A percentile compares a stretch with the other conserved stretches of the same genome.
phyloP scores from a whole-genome alignment of 2,888 invertebrate species.

The Podabrus alpinus region DNA sequence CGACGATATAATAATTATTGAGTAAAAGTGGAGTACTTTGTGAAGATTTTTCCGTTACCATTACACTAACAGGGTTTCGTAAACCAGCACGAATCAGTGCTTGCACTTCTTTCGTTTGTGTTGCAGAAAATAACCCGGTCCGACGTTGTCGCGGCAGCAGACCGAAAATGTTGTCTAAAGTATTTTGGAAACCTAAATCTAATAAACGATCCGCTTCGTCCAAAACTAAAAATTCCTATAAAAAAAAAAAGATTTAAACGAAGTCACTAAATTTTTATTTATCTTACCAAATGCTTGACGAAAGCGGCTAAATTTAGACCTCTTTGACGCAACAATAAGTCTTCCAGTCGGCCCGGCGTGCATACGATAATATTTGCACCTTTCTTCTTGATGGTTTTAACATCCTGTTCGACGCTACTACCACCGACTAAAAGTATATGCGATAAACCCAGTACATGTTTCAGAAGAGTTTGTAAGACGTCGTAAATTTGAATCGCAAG shows the following conservation, averaged over 20 bases:
- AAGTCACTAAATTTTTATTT: neutral
- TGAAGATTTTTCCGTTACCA: slow-evolving; percentile 84
- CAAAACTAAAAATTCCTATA: slow-evolving; percentile 85
- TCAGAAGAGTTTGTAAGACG: slow-evolving; percentile 61
- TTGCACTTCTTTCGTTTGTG: slow-evolving; percentile 93
- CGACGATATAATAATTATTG: slow-evolving; percentile 80
- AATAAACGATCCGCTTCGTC: slow-evolving; percentile 97
- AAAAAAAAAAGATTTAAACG: slow-evolving; percentile 28
- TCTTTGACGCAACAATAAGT: slow-evolving; percentile 74
- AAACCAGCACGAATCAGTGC: slow-evolving; percentile 91
- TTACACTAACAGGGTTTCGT: slow-evolving; percentile 88
- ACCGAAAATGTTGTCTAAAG: slow-evolving; percentile 85
- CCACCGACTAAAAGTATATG: slow-evolving; percentile 81
- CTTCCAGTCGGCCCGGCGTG: slow-evolving; percentile 93
- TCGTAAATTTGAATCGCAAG: slow-evolving; percentile 87
- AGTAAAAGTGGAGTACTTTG: slow-evolving; percentile 73
- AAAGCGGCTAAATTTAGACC: slow-evolving; percentile 71
- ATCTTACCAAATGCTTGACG: slow-evolving; percentile 75
- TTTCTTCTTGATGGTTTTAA: slow-evolving; percentile 65
- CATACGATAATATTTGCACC: slow-evolving; percentile 89
- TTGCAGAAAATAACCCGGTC: slow-evolving; percentile 98
- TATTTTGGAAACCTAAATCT: slow-evolving; percentile 87
- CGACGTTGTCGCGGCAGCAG: slow-evolving; percentile 91
- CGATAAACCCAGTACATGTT: slow-evolving; percentile 55
- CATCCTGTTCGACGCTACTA: slow-evolving; percentile 75